Conservation (phyloP, 2,113 vertebrate species). For the Grammomys dolichurus region DNA sequence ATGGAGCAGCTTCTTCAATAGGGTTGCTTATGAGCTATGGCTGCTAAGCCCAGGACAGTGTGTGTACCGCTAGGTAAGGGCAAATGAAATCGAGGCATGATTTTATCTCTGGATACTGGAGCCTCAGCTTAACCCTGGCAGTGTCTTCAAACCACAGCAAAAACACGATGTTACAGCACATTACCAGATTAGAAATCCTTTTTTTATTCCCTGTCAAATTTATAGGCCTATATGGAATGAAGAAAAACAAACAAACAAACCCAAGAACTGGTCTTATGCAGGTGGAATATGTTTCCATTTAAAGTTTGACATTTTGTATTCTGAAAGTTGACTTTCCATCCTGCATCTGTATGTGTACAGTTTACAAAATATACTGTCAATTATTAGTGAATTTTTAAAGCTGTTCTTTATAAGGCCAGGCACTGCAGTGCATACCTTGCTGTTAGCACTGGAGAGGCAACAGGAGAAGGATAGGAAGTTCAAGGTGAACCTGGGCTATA, state of each 20-base stretch:
- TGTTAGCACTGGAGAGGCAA: background rate
- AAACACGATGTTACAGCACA: background rate
- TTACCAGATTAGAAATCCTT: background rate
- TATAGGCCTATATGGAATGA: background rate
- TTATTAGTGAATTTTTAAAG: background rate
- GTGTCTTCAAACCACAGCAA: background rate
- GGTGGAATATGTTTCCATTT: background rate
- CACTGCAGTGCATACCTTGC: background rate
- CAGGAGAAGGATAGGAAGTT: background rate
- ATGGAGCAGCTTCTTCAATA: too few species aligned
- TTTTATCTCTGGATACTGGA: background rate
- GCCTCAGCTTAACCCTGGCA: background rate
- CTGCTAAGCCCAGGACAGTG: background rate
- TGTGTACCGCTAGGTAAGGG: background rate
- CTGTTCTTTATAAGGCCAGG: background rate
- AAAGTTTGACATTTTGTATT: constrained; percentile 5
- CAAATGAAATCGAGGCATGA: background rate
- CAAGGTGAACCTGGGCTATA: background rate
- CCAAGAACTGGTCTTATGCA: background rate
- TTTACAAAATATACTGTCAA: background rate
- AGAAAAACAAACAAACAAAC: background rate
- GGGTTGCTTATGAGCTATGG: background rate
- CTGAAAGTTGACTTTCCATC: background rate
- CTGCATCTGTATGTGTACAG: background rate
- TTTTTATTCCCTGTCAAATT: background rate